phyloP scores from a whole-genome alignment of 2,113 vertebrate species.

The Machaerirhynchus nigripectus region DNA sequence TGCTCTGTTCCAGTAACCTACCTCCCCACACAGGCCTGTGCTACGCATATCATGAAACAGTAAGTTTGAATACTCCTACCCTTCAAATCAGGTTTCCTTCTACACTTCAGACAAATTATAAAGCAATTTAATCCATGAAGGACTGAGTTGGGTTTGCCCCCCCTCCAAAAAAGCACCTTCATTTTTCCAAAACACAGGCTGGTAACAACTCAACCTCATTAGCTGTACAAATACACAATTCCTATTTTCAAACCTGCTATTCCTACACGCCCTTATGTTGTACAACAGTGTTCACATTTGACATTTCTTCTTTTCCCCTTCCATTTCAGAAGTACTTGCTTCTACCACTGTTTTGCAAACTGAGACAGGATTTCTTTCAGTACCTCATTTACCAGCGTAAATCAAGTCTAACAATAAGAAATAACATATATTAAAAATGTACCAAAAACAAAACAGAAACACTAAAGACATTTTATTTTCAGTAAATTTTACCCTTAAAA shows the following conservation, averaged over 20 bases:
- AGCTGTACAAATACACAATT: neutral
- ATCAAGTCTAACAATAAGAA: neutral
- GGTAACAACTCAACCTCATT: neutral
- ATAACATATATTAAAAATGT: neutral
- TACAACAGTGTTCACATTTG: neutral
- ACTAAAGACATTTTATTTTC: neutral
- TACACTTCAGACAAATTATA: neutral
- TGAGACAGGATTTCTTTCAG: neutral
- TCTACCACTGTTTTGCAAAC: neutral
- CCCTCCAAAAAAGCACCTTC: neutral
- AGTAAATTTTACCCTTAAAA: neutral
- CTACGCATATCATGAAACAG: neutral
- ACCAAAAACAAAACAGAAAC: neutral
- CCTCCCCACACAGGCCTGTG: neutral
- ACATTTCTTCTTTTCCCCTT: neutral
- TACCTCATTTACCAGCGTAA: neutral
- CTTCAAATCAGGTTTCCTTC: neutral
- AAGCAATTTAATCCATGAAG: neutral
- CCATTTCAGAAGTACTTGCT: neutral
- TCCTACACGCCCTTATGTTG: neutral
- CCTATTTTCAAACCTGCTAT: neutral
- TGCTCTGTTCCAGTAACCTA: neutral
- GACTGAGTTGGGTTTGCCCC: neutral
- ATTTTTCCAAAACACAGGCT: neutral
- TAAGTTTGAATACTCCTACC: neutral